These are phyloP conservation scores for Xestoiulus laeticollis DNA, from an alignment of 2,888 invertebrate genomes.

Conservation along the genomic window DNA sequence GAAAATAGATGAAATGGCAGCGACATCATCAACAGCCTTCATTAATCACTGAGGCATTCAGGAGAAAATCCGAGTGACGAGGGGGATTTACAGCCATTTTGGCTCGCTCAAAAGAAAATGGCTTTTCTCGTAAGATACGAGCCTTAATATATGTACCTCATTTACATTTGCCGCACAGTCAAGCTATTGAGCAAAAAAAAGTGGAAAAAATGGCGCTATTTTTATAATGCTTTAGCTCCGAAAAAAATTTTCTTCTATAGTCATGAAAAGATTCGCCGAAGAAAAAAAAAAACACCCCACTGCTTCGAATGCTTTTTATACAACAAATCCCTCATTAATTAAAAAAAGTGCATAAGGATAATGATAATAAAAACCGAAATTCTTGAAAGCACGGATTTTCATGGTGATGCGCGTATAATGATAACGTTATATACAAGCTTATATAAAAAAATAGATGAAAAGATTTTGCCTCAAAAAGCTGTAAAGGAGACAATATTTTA, in stretches of 20 bases:
- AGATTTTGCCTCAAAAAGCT: background rate
- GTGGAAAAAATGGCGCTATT: background rate
- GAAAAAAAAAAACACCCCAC: background rate
- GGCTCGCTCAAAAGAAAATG: slow-evolving; percentile 24
- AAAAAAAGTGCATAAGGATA: background rate
- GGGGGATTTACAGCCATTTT: slow-evolving; percentile 41
- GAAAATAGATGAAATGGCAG: slow-evolving; percentile 31
- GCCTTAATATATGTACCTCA: slow-evolving; percentile 43
- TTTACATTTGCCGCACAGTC: slow-evolving; percentile 32
- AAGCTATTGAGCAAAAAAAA: background rate
- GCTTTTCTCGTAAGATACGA: slow-evolving; percentile 39
- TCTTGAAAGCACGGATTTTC: background rate
- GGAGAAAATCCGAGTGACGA: slow-evolving; percentile 40
- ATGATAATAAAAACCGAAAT: slow-evolving; percentile 12
- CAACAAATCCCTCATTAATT: slow-evolving; percentile 39
- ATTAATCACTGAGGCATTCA: slow-evolving; percentile 43
- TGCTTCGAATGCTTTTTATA: slow-evolving; percentile 33
- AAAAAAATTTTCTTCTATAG: background rate
- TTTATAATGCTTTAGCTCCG: background rate
- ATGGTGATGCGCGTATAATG: background rate
- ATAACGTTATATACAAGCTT: background rate
- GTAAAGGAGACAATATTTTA: background rate
- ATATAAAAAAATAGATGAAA: background rate
- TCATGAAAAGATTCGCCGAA: background rate
- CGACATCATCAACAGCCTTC: slow-evolving; percentile 43